Conservation (phyloP, 2,113 vertebrate genomes). For the Psittacara wagleri region DNA sequence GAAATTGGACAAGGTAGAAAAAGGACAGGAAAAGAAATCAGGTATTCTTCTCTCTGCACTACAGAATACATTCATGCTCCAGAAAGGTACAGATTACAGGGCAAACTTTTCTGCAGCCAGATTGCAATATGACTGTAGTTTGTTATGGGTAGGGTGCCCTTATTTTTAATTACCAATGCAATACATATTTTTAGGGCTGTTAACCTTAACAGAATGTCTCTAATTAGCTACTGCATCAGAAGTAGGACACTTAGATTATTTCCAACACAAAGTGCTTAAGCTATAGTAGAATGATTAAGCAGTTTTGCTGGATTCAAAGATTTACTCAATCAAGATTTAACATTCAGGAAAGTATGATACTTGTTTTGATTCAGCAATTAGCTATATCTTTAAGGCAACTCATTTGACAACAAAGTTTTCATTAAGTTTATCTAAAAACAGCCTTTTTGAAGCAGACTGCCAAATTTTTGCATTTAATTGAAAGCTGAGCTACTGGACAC, state of each 20-base stretch:
- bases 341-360: neutral
- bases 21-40: neutral
- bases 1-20: neutral
- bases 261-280: neutral
- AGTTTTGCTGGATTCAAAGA: neutral
- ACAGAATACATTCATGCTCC: neutral
- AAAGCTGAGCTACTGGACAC: neutral
- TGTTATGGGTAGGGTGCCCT: neutral
- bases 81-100: neutral
- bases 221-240: neutral
- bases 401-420: neutral
- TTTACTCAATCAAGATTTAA: neutral
- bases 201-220: neutral
- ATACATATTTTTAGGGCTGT: neutral
- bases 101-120: neutral
- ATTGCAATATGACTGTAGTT: neutral
- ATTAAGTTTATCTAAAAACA: neutral
- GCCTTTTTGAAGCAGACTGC: neutral
- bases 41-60: neutral
- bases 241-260: neutral
- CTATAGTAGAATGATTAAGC: neutral
- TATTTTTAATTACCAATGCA: constrained; percentile 34
- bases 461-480: neutral
- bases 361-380: neutral
- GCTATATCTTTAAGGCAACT: neutral